These are phyloP conservation scores for Mormyrus iriodes DNA, from an alignment of 2,113 vertebrate genomes.

Conservation along the genomic window DNA sequence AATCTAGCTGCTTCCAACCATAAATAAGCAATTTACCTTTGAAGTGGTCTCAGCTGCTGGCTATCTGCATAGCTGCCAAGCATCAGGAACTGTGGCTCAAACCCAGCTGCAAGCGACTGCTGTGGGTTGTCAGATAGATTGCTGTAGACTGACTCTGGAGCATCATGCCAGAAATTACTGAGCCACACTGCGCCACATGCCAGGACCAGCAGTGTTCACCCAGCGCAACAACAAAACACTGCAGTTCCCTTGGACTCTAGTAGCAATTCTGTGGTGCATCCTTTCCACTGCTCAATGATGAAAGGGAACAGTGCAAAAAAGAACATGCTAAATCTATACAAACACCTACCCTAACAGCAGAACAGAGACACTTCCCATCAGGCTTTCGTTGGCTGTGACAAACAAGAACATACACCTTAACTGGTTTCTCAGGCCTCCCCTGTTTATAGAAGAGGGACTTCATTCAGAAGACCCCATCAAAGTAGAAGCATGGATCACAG, in stretches of 20 bases:
- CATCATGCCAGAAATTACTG: background rate
- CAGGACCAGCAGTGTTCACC: background rate
- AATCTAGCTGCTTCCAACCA: background rate
- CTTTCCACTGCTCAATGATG: background rate
- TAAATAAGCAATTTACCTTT: conserved; percentile 1
- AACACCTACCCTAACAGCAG: background rate
- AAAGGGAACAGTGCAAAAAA: background rate
- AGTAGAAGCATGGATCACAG: background rate
- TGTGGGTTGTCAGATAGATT: background rate
- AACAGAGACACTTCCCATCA: background rate
- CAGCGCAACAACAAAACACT: background rate
- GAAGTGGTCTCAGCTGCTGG: background rate
- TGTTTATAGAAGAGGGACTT: background rate
- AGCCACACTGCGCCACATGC: background rate
- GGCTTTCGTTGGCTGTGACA: background rate
- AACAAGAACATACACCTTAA: background rate
- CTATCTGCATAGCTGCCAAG: background rate
- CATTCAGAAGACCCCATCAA: background rate
- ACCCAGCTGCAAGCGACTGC: background rate
- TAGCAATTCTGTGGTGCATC: background rate
- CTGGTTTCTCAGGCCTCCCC: background rate
- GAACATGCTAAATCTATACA: background rate
- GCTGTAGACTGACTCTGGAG: background rate
- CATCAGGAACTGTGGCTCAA: background rate
- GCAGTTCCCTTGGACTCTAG: background rate